Evolutionary conservation across 1,140 invertebrate genomes (phyloP).

Genomic region (Ceratosolen fusciceps): DNA sequence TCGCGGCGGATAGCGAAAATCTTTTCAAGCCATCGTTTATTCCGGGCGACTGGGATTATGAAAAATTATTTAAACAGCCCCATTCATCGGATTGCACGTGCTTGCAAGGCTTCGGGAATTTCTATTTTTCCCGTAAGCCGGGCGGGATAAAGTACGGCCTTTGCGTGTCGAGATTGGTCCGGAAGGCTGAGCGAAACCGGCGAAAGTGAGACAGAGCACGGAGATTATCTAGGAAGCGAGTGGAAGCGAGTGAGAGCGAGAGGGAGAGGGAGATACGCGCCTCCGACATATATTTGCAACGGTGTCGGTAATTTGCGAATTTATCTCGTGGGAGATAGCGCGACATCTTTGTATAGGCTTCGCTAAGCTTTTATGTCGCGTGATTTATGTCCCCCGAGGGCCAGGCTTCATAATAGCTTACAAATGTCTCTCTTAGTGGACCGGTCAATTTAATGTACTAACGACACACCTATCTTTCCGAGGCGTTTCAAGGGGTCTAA

Average conservation of each 20-base stretch:
- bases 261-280: neutral
- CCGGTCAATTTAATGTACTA: conserved; percentile 37
- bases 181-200: no score
- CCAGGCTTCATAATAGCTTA: conserved; percentile 39
- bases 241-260: neutral
- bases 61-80: neutral
- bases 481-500: neutral
- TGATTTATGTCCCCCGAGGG: conserved; percentile 29
- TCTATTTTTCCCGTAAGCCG: neutral
- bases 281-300: conserved; percentile 3
- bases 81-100: neutral
- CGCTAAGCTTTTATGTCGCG: conserved; percentile 36
- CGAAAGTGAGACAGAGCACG: neutral
- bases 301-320: conserved; percentile 40
- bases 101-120: conserved; percentile 6
- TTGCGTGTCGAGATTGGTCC: no score
- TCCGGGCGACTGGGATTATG: neutral
- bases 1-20: neutral
- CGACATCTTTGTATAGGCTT: conserved; percentile 31
- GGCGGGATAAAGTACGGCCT: neutral
- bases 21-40: neutral
- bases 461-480: neutral
- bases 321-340: conserved; percentile 44
- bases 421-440: conserved; percentile 46
- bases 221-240: no score